Conservation (phyloP, 1,140 invertebrate genomes). For the Helicoverpa zea region DNA sequence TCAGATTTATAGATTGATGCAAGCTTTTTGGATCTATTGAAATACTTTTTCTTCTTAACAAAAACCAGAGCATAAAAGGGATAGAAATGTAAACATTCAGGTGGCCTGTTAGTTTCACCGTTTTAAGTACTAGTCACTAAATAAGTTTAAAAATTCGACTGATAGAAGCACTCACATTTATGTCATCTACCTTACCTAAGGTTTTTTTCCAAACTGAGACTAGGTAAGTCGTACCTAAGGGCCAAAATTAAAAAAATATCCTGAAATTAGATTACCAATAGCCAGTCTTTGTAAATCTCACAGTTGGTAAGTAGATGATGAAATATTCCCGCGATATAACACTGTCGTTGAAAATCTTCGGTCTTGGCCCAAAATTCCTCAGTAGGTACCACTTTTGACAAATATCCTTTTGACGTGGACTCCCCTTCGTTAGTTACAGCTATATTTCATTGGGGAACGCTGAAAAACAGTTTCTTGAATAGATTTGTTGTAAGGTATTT, state of each 20-base stretch:
- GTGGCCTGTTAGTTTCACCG: too few relatives aligned
- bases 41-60: too few relatives aligned
- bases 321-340: slow-evolving; percentile 55
- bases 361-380: slow-evolving; percentile 40
- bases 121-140: too few relatives aligned
- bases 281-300: slow-evolving; percentile 33
- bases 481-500: neutral
- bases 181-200: too few relatives aligned
- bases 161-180: too few relatives aligned
- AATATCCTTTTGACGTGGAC: slow-evolving; percentile 49
- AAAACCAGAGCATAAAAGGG: too few relatives aligned
- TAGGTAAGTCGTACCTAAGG: too few relatives aligned
- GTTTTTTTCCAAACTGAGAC: too few relatives aligned
- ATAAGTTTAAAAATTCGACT: too few relatives aligned
- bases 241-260: neutral
- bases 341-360: slow-evolving; percentile 52
- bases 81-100: too few relatives aligned
- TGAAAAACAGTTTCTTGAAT: slow-evolving; percentile 34
- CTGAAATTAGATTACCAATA: slow-evolving; percentile 16
- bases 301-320: slow-evolving; percentile 50
- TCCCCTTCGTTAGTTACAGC: slow-evolving; percentile 40
- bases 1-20: neutral
- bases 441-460: slow-evolving; percentile 19
- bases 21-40: neutral
- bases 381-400: slow-evolving; percentile 47